phyloP scores from a whole-genome alignment of 2,113 vertebrate genomes.

The Rhombomys opimus region DNA sequence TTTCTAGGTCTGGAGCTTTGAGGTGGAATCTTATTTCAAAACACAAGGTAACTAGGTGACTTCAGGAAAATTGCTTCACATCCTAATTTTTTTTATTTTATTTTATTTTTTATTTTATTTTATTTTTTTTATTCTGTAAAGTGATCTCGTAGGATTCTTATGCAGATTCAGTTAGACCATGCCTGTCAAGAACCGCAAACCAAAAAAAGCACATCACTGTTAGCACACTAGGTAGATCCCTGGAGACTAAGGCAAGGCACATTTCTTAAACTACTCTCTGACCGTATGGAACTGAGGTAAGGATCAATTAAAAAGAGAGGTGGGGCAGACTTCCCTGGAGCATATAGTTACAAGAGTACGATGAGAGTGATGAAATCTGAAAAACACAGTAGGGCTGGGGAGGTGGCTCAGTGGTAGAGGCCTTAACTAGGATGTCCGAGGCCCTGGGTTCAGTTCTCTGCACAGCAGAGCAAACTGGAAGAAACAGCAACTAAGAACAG shows the following conservation, averaged over 20 bases:
- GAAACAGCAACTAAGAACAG: background rate
- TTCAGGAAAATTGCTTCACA: slow-evolving; percentile 43
- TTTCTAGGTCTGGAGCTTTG: background rate
- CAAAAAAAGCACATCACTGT: background rate
- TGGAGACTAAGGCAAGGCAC: background rate
- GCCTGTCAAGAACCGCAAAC: background rate
- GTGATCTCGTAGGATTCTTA: slow-evolving; percentile 19
- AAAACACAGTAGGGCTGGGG: too few species aligned
- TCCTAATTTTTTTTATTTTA: background rate
- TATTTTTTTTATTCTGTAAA: slow-evolving; percentile 36
- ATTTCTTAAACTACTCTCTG: background rate
- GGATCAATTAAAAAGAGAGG: background rate
- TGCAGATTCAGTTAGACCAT: background rate
- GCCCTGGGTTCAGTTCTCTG: background rate
- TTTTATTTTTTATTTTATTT: background rate
- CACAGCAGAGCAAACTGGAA: background rate
- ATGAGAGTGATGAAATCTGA: background rate
- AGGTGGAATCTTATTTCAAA: slow-evolving; percentile 17
- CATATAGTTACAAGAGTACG: background rate
- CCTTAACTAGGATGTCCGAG: background rate
- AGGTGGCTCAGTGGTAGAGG: background rate
- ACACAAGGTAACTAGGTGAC: background rate
- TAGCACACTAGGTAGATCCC: background rate
- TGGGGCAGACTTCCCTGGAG: background rate
- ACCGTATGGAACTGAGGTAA: background rate